phyloP scores from a whole-genome alignment of 2,888 invertebrate species.

The Macrophya annulata region DNA sequence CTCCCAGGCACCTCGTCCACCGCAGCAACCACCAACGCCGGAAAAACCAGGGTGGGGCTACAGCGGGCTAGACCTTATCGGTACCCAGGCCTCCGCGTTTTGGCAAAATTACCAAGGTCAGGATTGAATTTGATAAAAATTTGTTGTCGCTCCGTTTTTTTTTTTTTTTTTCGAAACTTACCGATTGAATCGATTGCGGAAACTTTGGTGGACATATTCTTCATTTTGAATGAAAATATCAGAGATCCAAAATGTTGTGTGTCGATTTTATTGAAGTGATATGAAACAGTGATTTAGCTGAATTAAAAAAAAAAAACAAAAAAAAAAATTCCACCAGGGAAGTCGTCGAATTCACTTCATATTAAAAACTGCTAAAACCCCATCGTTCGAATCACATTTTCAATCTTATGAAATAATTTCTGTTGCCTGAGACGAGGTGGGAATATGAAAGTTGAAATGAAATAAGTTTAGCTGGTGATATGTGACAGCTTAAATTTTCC shows the following conservation, averaged over 20 bases:
- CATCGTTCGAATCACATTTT: neutral
- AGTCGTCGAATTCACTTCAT: too few relatives aligned
- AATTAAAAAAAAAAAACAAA: too few relatives aligned
- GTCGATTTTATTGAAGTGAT: too few relatives aligned
- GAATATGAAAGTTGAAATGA: neutral
- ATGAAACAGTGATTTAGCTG: too few relatives aligned
- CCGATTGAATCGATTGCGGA: too few relatives aligned
- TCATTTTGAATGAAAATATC: neutral
- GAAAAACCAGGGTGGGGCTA: conserved; percentile 86
- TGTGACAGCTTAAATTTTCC: neutral
- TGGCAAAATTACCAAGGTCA: conserved; percentile 96
- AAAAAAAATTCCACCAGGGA: too few relatives aligned
- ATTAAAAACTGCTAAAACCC: too few relatives aligned
- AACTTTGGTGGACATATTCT: neutral
- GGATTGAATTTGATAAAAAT: conserved; percentile 65
- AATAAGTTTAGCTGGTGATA: neutral
- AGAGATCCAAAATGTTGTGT: too few relatives aligned
- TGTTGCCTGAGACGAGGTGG: neutral
- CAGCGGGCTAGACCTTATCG: conserved; percentile 90
- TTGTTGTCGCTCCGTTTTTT: neutral
- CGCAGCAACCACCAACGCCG: conserved; percentile 78
- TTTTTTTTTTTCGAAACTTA: too few relatives aligned
- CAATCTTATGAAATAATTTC: neutral
- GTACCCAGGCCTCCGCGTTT: conserved; percentile 90
- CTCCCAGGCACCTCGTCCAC: conserved; percentile 75